A percentile compares a stretch with the other conserved stretches of the same genome.
phyloP scores from a whole-genome alignment of 2,113 vertebrate species.

The Lichenostomus cassidix region DNA sequence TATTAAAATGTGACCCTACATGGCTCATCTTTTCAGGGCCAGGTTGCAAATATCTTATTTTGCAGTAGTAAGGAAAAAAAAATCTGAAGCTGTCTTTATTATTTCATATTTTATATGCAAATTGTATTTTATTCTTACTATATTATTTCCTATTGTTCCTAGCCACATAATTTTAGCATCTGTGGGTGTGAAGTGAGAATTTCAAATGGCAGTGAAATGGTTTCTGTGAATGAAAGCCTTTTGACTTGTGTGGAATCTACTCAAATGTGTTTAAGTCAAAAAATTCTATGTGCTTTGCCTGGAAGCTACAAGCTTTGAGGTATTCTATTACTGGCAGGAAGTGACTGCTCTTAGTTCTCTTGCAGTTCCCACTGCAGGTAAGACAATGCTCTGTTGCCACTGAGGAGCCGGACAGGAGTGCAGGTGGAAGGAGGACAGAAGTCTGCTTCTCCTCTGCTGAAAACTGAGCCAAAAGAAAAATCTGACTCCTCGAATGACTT shows the following conservation, averaged over 20 bases:
- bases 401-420: neutral
- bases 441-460: neutral
- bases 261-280: neutral
- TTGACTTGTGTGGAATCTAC: neutral
- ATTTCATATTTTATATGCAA: neutral
- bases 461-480: neutral
- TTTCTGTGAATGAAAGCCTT: neutral
- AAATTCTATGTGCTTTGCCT: neutral
- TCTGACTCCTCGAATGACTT: neutral
- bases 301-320: neutral
- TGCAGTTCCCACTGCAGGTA: neutral
- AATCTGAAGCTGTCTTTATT: neutral
- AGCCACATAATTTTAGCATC: neutral
- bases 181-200: neutral
- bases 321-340: neutral
- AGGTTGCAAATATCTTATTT: neutral
- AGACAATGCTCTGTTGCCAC: neutral
- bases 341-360: neutral
- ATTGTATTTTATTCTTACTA: neutral
- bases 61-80: neutral
- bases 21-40: neutral
- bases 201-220: neutral
- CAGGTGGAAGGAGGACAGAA: neutral
- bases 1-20: neutral
- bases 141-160: neutral